Evolutionary conservation across 2,888 invertebrate species (phyloP).

Genomic region (Eupithecia inturbata): DNA sequence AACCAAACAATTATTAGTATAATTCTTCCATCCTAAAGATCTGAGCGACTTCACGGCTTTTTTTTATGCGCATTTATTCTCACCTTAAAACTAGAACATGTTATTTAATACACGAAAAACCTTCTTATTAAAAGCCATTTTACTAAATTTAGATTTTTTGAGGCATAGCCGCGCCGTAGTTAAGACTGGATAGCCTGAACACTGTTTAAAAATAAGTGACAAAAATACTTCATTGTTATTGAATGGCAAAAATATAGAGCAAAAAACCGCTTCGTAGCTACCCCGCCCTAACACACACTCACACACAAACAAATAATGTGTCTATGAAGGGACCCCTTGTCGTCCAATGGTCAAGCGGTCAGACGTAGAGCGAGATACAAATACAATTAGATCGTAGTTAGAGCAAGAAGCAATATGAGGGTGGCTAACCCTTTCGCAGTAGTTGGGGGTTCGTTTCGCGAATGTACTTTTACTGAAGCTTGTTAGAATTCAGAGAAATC

Average conservation of each 20-base stretch:
- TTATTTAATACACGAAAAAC: background rate
- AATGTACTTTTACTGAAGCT: slow-evolving; percentile 8
- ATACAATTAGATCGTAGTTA: slow-evolving; percentile 42
- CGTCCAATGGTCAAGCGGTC: slow-evolving; percentile 81
- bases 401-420: slow-evolving; percentile 26
- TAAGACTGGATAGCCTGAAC: background rate
- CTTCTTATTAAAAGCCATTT: background rate
- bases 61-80: too few species aligned
- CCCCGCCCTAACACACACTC: slow-evolving; percentile 25
- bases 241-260: slow-evolving; percentile 2
- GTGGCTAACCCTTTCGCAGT: slow-evolving; percentile 36
- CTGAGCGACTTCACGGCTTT: too few species aligned
- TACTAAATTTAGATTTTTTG: background rate
- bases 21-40: too few species aligned
- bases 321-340: slow-evolving; percentile 35
- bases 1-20: too few species aligned
- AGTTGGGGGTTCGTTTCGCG: slow-evolving; percentile 27
- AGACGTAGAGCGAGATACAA: slow-evolving; percentile 55
- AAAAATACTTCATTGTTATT: background rate
- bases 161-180: background rate
- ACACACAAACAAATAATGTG: slow-evolving; percentile 2
- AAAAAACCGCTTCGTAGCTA: background rate
- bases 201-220: background rate
- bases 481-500: background rate
- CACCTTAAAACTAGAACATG: too few species aligned